A percentile compares a stretch with the other conserved stretches of the same genome.
phyloP scores from a whole-genome alignment of 2,888 invertebrate species.

The Oscheius onirici region DNA sequence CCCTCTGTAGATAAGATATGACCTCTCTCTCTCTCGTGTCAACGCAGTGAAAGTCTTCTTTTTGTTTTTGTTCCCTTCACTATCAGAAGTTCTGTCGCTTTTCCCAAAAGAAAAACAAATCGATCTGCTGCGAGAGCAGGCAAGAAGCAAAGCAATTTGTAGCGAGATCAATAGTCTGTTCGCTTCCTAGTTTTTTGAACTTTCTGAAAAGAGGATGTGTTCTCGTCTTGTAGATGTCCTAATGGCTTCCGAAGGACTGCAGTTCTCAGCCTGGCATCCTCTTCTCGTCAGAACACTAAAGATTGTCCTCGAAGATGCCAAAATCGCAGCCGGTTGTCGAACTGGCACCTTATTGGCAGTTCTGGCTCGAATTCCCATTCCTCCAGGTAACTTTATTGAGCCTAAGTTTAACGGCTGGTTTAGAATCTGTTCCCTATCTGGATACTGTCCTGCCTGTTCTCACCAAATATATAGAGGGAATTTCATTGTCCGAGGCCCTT shows the following conservation, averaged over 20 bases:
- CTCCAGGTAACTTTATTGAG: slow-evolving; percentile 10
- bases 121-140: too few species aligned
- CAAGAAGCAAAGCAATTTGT: too few species aligned
- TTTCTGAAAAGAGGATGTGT: too few species aligned
- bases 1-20: slow-evolving; percentile 23
- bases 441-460: slow-evolving; percentile 7
- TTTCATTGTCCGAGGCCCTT: background rate
- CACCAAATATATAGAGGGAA: background rate
- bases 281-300: slow-evolving; percentile 28
- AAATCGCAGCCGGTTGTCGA: slow-evolving; percentile 3
- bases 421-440: slow-evolving; percentile 16
- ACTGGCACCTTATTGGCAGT: slow-evolving; percentile 21
- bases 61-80: background rate
- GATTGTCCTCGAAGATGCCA: slow-evolving; percentile 3
- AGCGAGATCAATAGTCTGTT: too few species aligned
- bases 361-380: slow-evolving; percentile 25
- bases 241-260: slow-evolving; percentile 20
- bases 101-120: too few species aligned
- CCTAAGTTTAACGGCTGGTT: background rate
- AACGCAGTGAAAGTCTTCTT: background rate
- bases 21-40: background rate
- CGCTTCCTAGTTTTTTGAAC: too few species aligned
- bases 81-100: background rate
- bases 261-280: slow-evolving; percentile 33
- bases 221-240: slow-evolving; percentile 15